These are phyloP conservation scores for Stigmatopora nigra DNA, from an alignment of 2,113 vertebrate species.

Conservation along the genomic window DNA sequence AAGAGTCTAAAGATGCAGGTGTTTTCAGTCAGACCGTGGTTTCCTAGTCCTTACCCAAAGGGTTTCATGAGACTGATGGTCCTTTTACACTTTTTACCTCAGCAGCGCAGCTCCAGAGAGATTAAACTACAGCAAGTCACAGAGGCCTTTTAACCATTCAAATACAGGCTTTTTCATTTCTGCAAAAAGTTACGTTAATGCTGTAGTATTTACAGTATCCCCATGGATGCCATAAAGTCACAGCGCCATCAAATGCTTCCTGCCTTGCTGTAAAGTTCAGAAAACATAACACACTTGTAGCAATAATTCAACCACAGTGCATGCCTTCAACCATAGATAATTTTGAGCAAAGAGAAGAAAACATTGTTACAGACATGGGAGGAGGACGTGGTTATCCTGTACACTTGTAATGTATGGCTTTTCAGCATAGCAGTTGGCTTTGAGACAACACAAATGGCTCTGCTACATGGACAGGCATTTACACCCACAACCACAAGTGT, in stretches of 20 bases:
- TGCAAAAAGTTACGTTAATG: background rate
- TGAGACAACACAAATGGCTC: constrained; percentile 46
- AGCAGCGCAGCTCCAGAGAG: constrained; percentile 25
- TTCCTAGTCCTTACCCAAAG: constrained; percentile 54
- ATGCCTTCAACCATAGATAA: constrained; percentile 15
- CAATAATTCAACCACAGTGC: constrained; percentile 32
- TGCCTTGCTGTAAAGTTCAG: constrained; percentile 26
- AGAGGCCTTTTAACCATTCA: constrained; percentile 26
- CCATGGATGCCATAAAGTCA: background rate
- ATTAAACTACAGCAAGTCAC: constrained; percentile 25
- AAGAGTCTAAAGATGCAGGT: constrained; percentile 55
- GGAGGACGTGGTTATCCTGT: constrained; percentile 43
- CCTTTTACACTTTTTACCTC: constrained; percentile 50
- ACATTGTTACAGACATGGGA: constrained; percentile 15
- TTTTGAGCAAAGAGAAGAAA: constrained; percentile 14
- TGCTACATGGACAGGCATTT: constrained; percentile 10
- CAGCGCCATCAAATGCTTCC: constrained; percentile 13
- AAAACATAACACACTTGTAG: constrained; percentile 3
- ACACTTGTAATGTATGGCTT: constrained; percentile 39
- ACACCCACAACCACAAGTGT: constrained; percentile 11
- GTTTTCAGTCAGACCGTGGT: constrained; percentile 63
- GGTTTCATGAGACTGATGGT: constrained; percentile 57
- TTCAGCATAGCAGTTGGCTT: constrained; percentile 29
- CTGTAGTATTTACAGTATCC: constrained; percentile 6
- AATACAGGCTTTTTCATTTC: constrained; percentile 9